phyloP scores from a whole-genome alignment of 1,140 invertebrate species.

The Drosophila funebris region DNA sequence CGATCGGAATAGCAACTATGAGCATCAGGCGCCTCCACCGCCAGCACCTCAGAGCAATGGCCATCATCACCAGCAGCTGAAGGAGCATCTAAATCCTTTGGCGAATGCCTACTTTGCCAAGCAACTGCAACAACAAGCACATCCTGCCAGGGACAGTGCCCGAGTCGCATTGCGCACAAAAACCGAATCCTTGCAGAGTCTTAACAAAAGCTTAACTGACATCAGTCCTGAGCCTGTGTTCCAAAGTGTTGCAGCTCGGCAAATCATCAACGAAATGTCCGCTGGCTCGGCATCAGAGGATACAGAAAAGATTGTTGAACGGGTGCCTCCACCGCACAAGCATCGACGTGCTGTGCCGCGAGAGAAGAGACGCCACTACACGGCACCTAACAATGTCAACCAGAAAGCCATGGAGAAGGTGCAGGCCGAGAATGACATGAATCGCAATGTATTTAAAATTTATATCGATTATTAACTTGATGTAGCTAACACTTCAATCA shows the following conservation, averaged over 20 bases:
- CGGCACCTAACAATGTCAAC: slow-evolving; percentile 90
- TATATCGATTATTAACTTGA: fast-evolving
- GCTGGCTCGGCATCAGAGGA: slow-evolving; percentile 84
- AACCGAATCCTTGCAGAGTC: slow-evolving; percentile 82
- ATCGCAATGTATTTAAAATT: slow-evolving; percentile 86
- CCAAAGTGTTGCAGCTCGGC: slow-evolving; percentile 92
- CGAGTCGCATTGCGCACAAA: slow-evolving; percentile 73
- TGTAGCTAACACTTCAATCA: background rate
- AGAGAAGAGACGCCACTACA: slow-evolving; percentile 93
- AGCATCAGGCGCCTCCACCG: slow-evolving; percentile 68
- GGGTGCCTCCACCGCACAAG: slow-evolving; percentile 82
- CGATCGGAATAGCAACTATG: slow-evolving; percentile 79
- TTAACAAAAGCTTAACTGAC: slow-evolving; percentile 83
- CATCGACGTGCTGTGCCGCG: slow-evolving; percentile 88
- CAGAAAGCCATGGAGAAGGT: slow-evolving; percentile 86
- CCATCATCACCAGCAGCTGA: slow-evolving; percentile 56
- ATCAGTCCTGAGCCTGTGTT: slow-evolving; percentile 87
- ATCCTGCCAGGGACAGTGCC: slow-evolving; percentile 67
- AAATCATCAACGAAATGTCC: slow-evolving; percentile 93
- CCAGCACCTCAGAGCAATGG: slow-evolving; percentile 63
- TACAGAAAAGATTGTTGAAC: slow-evolving; percentile 80
- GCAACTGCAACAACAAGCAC: slow-evolving; percentile 71
- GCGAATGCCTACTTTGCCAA: slow-evolving; percentile 82
- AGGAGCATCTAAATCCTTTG: slow-evolving; percentile 77
- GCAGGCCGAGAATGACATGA: slow-evolving; percentile 85